Conservation (phyloP, 2,797 vertebrate species). For the Cuculus canorus region DNA sequence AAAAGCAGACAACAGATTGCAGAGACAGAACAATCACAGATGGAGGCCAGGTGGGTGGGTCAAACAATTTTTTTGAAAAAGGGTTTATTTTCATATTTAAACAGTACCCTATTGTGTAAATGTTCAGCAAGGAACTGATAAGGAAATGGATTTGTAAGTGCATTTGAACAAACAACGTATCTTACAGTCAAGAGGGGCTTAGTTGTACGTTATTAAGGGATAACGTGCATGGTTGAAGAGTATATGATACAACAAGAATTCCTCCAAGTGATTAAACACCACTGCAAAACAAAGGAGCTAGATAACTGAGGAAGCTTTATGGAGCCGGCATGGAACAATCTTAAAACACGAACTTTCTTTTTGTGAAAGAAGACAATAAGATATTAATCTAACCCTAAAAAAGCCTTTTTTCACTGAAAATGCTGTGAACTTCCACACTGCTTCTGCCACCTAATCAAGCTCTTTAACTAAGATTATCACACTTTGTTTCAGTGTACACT, state of each 20-base stretch:
- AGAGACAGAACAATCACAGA: conserved; percentile 76
- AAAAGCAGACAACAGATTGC: conserved; percentile 79
- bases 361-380: background rate
- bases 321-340: background rate
- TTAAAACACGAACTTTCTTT: background rate
- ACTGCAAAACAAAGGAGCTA: conserved; percentile 14
- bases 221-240: conserved; percentile 38
- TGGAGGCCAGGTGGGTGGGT: conserved; percentile 83
- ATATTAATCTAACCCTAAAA: background rate
- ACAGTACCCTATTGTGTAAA: conserved; percentile 65
- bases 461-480: conserved; percentile 30
- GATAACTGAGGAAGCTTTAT: background rate
- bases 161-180: conserved; percentile 71
- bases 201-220: conserved; percentile 50
- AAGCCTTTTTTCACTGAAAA: background rate
- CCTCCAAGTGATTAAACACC: conserved; percentile 15
- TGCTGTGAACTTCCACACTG: background rate
- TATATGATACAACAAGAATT: background rate
- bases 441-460: background rate
- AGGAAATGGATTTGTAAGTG: conserved; percentile 67
- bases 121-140: conserved; percentile 64
- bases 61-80: conserved; percentile 73
- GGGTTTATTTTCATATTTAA: conserved; percentile 83
- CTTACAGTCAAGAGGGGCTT: conserved; percentile 38
- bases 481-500: background rate